Percentiles rank a stretch among this genome's conserved stretches.
Evolutionary conservation across 2,113 vertebrate genomes (phyloP).

Genomic region (Pelecanoides urinatrix): DNA sequence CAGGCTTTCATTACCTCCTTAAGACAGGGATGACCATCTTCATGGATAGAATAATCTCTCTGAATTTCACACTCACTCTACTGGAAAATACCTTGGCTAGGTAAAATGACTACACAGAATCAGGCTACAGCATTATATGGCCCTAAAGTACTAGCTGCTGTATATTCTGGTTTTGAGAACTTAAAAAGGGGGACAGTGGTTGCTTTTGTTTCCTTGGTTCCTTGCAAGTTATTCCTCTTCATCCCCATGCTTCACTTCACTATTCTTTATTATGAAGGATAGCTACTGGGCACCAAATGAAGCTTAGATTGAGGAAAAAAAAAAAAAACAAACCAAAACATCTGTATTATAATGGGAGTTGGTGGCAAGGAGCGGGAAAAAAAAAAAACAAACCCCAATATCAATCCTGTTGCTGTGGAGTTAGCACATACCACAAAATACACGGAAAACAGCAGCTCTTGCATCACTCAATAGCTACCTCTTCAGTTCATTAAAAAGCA

Average conservation of each 20-base stretch:
- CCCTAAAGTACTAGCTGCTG: background rate
- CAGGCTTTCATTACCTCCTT: background rate
- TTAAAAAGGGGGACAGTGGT: background rate
- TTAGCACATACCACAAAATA: background rate
- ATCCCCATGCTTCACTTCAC: background rate
- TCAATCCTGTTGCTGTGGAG: background rate
- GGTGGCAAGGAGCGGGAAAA: background rate
- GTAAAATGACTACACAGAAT: background rate
- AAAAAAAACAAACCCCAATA: background rate
- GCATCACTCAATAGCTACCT: background rate
- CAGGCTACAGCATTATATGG: background rate
- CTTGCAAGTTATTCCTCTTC: background rate
- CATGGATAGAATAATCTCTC: background rate
- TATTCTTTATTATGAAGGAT: background rate
- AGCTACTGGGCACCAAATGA: background rate
- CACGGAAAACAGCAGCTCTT: background rate
- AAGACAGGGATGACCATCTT: background rate
- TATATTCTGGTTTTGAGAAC: background rate
- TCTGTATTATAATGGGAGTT: background rate
- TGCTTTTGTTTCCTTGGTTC: background rate
- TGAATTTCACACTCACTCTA: background rate
- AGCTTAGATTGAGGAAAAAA: background rate
- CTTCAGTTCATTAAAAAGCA: background rate
- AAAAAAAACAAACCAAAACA: background rate
- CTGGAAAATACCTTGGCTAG: background rate